A percentile compares a stretch with the other conserved stretches of the same genome.
Conservation (phyloP, 2,888 invertebrate genomes). For the Drosophila nigricruria region DNA sequence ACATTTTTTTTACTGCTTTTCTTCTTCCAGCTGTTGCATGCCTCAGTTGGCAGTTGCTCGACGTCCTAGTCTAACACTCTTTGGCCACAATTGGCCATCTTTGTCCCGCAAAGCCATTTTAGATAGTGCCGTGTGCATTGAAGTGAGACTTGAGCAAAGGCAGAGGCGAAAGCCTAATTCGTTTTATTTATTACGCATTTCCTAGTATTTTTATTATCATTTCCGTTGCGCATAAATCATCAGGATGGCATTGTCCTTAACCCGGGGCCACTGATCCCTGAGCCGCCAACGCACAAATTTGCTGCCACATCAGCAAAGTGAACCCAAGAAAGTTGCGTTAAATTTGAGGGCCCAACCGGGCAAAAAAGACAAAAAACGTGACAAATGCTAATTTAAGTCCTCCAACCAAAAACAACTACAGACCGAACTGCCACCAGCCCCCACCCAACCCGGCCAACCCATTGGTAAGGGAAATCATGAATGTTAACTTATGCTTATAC, state of each 20-base stretch:
- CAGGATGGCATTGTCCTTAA: constrained; percentile 50
- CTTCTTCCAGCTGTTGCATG: constrained; percentile 35
- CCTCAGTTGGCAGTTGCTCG: not conserved
- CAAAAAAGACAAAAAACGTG: constrained; percentile 67
- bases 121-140: constrained; percentile 44
- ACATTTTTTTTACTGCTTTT: not conserved
- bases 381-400: constrained; percentile 83
- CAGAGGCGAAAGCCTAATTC: constrained; percentile 63
- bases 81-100: not conserved
- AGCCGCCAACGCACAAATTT: constrained; percentile 51
- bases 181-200: constrained; percentile 77
- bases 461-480: constrained; percentile 61
- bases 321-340: constrained; percentile 70
- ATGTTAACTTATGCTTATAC: constrained; percentile 72
- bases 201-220: constrained; percentile 79
- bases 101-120: constrained; percentile 15
- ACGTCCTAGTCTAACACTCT: too few species aligned
- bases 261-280: constrained; percentile 33
- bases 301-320: constrained; percentile 58
- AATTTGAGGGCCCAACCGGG: constrained; percentile 55
- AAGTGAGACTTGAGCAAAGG: constrained; percentile 49
- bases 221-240: constrained; percentile 79
- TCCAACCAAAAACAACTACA: constrained; percentile 59
- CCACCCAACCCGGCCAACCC: constrained; percentile 15
- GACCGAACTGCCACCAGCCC: constrained; percentile 29